phyloP scores from a whole-genome alignment of 2,113 vertebrate species.

The Siphamia tubifer region DNA sequence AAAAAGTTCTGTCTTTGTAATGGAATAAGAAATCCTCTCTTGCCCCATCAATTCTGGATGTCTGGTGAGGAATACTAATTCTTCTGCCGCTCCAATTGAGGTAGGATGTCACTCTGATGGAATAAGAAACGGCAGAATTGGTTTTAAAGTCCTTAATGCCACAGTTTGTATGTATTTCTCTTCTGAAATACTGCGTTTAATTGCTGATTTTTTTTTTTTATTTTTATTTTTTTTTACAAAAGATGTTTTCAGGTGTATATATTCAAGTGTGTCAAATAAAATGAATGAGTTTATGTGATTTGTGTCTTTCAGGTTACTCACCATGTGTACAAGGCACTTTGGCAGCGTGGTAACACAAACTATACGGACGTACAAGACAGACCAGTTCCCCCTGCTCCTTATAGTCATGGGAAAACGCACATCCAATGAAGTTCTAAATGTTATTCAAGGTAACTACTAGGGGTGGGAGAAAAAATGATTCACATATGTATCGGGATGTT shows the following conservation, averaged over 20 bases:
- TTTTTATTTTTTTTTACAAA: neutral
- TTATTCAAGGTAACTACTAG: slow-evolving; percentile 95
- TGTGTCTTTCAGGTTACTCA: slow-evolving; percentile 88
- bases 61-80: slow-evolving; percentile 99
- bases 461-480: too few relatives aligned
- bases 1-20: slow-evolving; percentile 99
- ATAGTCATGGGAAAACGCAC: slow-evolving; percentile 99
- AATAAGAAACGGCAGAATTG: slow-evolving; percentile 72
- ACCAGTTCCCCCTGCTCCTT: slow-evolving; percentile 97
- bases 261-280: neutral
- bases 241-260: neutral
- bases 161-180: slow-evolving; percentile 62
- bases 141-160: slow-evolving; percentile 77
- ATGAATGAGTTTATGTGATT: neutral
- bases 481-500: too few relatives aligned
- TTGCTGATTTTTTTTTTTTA: neutral
- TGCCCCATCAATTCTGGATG: slow-evolving; percentile 95
- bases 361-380: slow-evolving; percentile 96
- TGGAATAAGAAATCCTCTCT: slow-evolving; percentile 99
- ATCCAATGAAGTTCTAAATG: slow-evolving; percentile 99
- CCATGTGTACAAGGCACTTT: slow-evolving; percentile 96
- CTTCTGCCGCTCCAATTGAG: slow-evolving; percentile 68
- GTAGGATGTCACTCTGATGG: slow-evolving; percentile 69
- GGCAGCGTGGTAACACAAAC: slow-evolving; percentile 97
- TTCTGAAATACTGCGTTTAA: slow-evolving; percentile 18